Evolutionary conservation across 2,888 invertebrate genomes (phyloP), one percentile per base, ranked within the genome.

Genomic region (Luffia ferchaultella): DNA sequence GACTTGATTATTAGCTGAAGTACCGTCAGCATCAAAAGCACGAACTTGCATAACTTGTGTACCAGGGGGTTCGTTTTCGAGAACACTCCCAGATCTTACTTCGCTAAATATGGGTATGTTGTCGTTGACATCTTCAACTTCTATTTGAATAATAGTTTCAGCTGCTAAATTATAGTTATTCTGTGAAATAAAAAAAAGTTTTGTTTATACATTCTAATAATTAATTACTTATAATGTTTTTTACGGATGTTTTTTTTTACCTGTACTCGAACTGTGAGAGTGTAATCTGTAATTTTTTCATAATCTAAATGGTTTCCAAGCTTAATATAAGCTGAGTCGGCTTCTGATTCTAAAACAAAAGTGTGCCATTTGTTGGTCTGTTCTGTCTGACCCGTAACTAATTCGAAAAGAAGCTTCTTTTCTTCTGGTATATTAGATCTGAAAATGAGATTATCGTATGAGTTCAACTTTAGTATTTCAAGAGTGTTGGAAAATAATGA

Each of bases 81-180:
- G 75, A 2, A 96, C 94, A 59, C 90, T 91, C 1, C 95, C 95
- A 16, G 89, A 89, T 61, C 90, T 87, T 15, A 92, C 88, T 70
- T 94, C 93, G 45, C 92, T 91, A 64, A 97, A 96, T 58, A 89
- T 89, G 0, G 92, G 97, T 58, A 93, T 92, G 64, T 95, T 95
- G 68, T 97, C 97, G 65, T 97, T 97, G 0, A 95, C 95, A 68
- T 97, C 96, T 64, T 89, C 86, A 1, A 97, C 88, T 70, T 90
- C 88, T 30, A 97, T 90, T 61, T 89, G 89, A 48, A 95, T 87
- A 50, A 89, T 88, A 15, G 91, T 91, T 73, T 93, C 93, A 1
- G 93, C 90, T 2, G 91, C 92, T 67, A 95, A 74, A 62, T 89
- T 89, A 64, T 90, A 90, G 60, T 91, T 92, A 70, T 95, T 95